phyloP scores from a whole-genome alignment of 2,888 invertebrate species.

The Caenorhabditis zanzibari region DNA sequence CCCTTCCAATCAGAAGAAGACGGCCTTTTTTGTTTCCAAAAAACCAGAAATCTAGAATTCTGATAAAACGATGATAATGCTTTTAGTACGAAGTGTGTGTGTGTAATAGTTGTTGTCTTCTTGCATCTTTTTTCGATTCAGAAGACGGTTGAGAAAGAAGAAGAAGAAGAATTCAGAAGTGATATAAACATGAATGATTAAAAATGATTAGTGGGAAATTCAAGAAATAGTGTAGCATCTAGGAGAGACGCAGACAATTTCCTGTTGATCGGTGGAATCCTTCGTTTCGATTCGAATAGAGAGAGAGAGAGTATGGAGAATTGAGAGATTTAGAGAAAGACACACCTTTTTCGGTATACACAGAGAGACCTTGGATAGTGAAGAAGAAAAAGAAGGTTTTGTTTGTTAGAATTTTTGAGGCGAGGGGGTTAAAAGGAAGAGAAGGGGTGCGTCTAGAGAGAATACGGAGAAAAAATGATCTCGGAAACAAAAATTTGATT shows the following conservation, averaged over 20 bases:
- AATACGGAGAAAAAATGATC: not conserved
- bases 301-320: no score
- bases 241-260: conserved; percentile 25
- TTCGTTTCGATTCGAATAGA: not conserved
- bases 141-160: conserved; percentile 19
- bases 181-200: conserved; percentile 60
- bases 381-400: not conserved
- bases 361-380: no score
- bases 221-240: conserved; percentile 41
- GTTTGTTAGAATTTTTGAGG: no score
- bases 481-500: not conserved
- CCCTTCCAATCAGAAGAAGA: not conserved
- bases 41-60: conserved; percentile 41
- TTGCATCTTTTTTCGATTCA: conserved; percentile 1
- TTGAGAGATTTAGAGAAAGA: not conserved
- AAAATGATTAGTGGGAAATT: conserved; percentile 51
- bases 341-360: no score
- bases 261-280: conserved; percentile 6
- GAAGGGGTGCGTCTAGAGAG: conserved; percentile 1
- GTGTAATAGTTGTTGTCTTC: conserved; percentile 42
- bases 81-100: not conserved
- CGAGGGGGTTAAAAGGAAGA: not conserved
- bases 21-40: conserved; percentile 1
- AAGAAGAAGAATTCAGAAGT: conserved; percentile 21
- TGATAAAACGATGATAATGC: conserved; percentile 3